Evolutionary conservation across 2,888 invertebrate genomes (phyloP).

Genomic region (Thelaira solivaga): DNA sequence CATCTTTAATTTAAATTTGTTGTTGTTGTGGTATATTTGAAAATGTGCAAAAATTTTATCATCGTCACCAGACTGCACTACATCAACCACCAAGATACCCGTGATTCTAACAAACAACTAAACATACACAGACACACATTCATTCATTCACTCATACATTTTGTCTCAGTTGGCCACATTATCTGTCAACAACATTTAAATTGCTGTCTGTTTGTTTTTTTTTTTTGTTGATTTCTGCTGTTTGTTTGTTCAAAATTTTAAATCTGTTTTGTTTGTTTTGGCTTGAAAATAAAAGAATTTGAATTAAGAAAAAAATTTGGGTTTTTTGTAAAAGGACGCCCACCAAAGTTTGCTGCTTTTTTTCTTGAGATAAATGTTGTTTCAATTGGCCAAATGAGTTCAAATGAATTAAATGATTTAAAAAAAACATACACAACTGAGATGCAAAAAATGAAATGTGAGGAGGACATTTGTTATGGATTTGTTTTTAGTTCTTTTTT

Average conservation of each 20-base stretch:
- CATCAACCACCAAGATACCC: constrained; percentile 39
- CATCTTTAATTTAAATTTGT: constrained; percentile 17
- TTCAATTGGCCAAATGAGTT: constrained; percentile 43
- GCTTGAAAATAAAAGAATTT: constrained; percentile 21
- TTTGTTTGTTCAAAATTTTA: constrained; percentile 29
- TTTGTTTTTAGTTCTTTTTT: background rate
- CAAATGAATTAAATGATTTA: background rate
- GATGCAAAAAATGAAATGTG: background rate
- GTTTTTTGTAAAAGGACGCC: constrained; percentile 63
- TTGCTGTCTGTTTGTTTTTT: constrained; percentile 42
- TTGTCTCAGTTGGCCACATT: constrained; percentile 61
- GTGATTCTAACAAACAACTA: background rate
- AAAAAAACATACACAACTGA: background rate
- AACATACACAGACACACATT: background rate
- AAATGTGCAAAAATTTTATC: constrained; percentile 60
- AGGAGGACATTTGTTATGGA: constrained; percentile 37
- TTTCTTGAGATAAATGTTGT: background rate
- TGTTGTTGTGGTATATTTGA: constrained; percentile 42
- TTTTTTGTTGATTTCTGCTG: constrained; percentile 9
- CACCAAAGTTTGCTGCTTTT: constrained; percentile 52
- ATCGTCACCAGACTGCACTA: constrained; percentile 51
- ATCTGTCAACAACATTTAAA: constrained; percentile 67
- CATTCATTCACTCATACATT: background rate
- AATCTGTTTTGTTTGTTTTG: constrained; percentile 29
- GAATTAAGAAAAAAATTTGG: constrained; percentile 18